These are phyloP conservation scores for Catamblyrhynchus diadema DNA, from an alignment of 2,797 vertebrate species.

Conservation along the genomic window DNA sequence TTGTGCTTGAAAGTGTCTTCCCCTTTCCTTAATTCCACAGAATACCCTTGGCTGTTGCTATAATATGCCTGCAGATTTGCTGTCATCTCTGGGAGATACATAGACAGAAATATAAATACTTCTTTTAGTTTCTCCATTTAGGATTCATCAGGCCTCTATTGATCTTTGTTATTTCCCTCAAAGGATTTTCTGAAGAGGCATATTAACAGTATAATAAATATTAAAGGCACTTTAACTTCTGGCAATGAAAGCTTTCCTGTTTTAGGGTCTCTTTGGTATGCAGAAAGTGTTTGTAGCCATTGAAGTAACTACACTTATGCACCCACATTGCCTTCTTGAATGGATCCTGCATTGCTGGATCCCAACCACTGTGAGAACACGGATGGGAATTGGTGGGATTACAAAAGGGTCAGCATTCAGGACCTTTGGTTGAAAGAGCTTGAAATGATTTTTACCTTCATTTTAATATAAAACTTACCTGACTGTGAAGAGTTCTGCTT, in stretches of 20 bases:
- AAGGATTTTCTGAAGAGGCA: slow-evolving; percentile 57
- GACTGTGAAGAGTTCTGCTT: not conserved
- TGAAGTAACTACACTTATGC: not conserved
- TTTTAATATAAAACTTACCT: not conserved
- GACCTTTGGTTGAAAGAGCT: not conserved
- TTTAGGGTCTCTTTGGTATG: slow-evolving; percentile 5
- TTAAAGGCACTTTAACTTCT: slow-evolving; percentile 65
- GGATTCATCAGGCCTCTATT: slow-evolving; percentile 50
- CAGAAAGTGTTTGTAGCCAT: not conserved
- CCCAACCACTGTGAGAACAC: not conserved
- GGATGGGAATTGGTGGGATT: not conserved
- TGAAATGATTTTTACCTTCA: not conserved
- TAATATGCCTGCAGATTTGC: not conserved
- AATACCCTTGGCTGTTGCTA: not conserved
- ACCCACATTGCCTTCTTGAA: not conserved
- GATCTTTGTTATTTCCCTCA: slow-evolving; percentile 63
- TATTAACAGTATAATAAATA: slow-evolving; percentile 69
- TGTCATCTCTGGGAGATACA: slow-evolving; percentile 30
- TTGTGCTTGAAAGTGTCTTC: not conserved
- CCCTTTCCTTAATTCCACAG: not conserved
- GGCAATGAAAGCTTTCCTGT: slow-evolving; percentile 27
- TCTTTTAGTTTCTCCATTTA: slow-evolving; percentile 66
- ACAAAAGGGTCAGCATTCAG: not conserved
- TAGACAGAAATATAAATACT: slow-evolving; percentile 65
- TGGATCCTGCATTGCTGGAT: not conserved